Evolutionary conservation across 2,888 invertebrate genomes (phyloP).

Genomic region (Macrophya alboannulata): DNA sequence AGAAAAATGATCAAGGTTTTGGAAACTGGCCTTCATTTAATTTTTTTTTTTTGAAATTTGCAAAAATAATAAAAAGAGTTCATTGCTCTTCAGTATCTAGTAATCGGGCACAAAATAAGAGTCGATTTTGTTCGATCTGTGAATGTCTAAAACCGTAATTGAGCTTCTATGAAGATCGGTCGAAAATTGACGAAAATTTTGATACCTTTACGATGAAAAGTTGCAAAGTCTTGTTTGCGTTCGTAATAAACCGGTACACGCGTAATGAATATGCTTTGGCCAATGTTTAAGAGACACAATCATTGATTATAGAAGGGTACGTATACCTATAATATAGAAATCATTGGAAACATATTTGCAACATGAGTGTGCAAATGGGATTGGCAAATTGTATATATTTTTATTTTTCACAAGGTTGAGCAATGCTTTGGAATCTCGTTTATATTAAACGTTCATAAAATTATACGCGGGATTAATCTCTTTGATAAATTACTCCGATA

Average conservation of each 20-base stretch:
- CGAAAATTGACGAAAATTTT: neutral
- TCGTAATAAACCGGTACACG: neutral
- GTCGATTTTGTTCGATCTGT: neutral
- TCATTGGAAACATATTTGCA: neutral
- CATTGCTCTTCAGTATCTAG: neutral
- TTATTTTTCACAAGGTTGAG: neutral
- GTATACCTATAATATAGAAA: too few relatives aligned
- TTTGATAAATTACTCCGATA: neutral
- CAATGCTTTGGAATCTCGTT: constrained; percentile 22
- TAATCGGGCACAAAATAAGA: neutral
- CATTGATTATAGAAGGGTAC: constrained; percentile 23
- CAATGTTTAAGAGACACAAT: neutral
- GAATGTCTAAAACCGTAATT: neutral
- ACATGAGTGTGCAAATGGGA: constrained; percentile 27
- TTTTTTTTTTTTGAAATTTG: neutral
- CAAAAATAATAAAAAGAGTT: neutral
- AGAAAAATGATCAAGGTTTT: neutral
- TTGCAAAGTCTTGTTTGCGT: neutral
- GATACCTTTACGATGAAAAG: neutral
- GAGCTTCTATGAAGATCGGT: neutral
- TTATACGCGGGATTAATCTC: neutral
- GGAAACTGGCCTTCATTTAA: too few relatives aligned
- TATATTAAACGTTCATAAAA: neutral
- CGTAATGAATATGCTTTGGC: neutral
- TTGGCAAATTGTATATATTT: neutral